These are phyloP conservation scores for Acanthornis magna DNA, from an alignment of 2,797 vertebrate species.

Conservation along the genomic window DNA sequence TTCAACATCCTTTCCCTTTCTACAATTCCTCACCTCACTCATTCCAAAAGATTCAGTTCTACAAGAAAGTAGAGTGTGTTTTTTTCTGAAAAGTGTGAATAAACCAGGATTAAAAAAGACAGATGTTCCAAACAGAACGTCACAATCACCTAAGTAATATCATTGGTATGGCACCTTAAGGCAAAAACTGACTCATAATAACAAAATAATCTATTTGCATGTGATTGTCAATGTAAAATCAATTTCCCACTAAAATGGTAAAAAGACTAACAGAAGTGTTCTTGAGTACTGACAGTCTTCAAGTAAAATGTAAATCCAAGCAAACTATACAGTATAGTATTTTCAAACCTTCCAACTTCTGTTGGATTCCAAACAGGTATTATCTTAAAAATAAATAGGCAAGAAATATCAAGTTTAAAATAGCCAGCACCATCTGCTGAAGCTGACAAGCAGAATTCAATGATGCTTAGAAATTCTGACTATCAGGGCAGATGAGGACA, in stretches of 20 bases:
- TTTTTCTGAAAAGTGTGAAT: not conserved
- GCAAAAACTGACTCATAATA: not conserved
- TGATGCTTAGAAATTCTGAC: not conserved
- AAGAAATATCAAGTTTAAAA: not conserved
- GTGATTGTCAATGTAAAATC: not conserved
- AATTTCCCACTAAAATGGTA: not conserved
- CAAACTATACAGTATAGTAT: fast-evolving
- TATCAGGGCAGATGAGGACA: not conserved
- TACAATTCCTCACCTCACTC: not conserved
- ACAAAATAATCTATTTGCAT: not conserved
- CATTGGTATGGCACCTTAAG: not conserved
- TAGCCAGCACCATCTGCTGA: not conserved
- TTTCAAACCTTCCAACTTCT: not conserved
- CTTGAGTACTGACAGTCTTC: not conserved
- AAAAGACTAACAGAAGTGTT: not conserved
- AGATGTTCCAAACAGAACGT: not conserved
- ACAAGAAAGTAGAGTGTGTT: not conserved
- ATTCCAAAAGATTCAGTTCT: not conserved
- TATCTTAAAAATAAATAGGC: not conserved
- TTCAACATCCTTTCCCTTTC: not conserved
- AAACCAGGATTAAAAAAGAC: not conserved
- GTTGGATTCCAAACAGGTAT: not conserved
- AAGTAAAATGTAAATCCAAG: not conserved
- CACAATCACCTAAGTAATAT: not conserved
- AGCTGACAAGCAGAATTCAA: not conserved